These are phyloP conservation scores for Eriosoma lanigerum DNA, from an alignment of 1,140 invertebrate genomes.

Conservation along the genomic window DNA sequence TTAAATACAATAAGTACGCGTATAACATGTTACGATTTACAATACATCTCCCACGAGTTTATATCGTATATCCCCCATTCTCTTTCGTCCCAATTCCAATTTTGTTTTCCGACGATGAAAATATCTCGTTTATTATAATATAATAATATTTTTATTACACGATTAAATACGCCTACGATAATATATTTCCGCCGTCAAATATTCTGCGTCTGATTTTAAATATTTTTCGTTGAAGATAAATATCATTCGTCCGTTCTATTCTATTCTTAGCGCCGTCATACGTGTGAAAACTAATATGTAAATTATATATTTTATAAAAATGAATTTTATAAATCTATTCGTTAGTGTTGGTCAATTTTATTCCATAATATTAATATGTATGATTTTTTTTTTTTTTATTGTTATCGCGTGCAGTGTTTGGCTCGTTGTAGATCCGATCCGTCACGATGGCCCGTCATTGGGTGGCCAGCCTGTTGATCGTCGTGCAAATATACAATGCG, in stretches of 20 bases:
- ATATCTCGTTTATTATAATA: background rate
- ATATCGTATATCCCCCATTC: background rate
- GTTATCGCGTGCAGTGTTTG: too few relatives aligned
- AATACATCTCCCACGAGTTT: background rate
- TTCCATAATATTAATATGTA: too few relatives aligned
- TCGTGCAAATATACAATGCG: background rate
- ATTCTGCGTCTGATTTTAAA: background rate
- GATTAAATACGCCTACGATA: background rate
- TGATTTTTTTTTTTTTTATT: too few relatives aligned
- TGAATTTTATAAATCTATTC: too few relatives aligned
- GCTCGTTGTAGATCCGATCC: slow-evolving; percentile 12
- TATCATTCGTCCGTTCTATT: too few relatives aligned
- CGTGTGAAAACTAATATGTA: too few relatives aligned
- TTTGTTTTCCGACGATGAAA: too few relatives aligned
- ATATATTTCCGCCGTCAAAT: background rate
- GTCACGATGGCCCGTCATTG: slow-evolving; percentile 42
- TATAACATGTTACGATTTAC: too few relatives aligned
- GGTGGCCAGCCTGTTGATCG: slow-evolving; percentile 28
- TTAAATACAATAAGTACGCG: too few relatives aligned
- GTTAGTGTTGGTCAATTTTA: too few relatives aligned
- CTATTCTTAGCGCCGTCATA: too few relatives aligned
- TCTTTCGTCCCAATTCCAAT: slow-evolving; percentile 18
- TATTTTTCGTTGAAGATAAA: background rate
- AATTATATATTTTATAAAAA: too few relatives aligned
- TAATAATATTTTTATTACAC: background rate